Evolutionary conservation across 2,888 invertebrate species (phyloP).

Genomic region (Epistrophe eligans): DNA sequence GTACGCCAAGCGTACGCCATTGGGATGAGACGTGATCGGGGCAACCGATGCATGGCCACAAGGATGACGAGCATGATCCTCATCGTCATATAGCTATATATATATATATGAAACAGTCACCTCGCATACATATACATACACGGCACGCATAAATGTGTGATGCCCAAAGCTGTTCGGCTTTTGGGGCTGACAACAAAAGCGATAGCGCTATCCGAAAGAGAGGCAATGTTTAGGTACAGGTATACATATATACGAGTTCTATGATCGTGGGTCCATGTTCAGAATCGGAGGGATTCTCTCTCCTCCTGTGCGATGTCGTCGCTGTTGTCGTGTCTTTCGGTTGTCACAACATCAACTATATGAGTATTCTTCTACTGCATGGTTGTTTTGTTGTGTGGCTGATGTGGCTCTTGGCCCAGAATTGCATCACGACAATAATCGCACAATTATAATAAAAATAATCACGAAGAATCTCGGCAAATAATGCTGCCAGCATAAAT

Average conservation of each 20-base stretch:
- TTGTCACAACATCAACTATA: slow-evolving; percentile 71
- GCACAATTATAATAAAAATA: slow-evolving; percentile 83
- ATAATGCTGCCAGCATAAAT: slow-evolving; percentile 37
- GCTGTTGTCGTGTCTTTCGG: slow-evolving; percentile 67
- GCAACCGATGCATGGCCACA: slow-evolving; percentile 74
- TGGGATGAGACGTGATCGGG: slow-evolving; percentile 48
- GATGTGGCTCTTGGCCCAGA: slow-evolving; percentile 72
- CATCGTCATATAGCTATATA: too few relatives aligned
- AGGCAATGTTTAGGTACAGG: slow-evolving; percentile 57
- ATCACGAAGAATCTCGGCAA: slow-evolving; percentile 78
- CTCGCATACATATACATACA: slow-evolving; percentile 57
- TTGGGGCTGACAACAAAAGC: slow-evolving; percentile 73
- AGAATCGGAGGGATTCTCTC: slow-evolving; percentile 77
- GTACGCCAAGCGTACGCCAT: slow-evolving; percentile 79
- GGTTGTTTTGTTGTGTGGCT: too few relatives aligned
- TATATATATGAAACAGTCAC: slow-evolving; percentile 69
- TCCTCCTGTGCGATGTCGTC: slow-evolving; percentile 77
- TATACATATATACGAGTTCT: too few relatives aligned
- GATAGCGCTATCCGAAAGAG: slow-evolving; percentile 74
- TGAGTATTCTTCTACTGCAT: neutral
- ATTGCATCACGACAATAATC: slow-evolving; percentile 81
- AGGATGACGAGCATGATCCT: slow-evolving; percentile 74
- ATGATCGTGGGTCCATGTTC: slow-evolving; percentile 60
- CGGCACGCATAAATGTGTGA: slow-evolving; percentile 59
- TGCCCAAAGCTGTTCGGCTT: slow-evolving; percentile 65